Conservation (phyloP, 2,888 invertebrate species). For the Torymus aiolomorphi region DNA sequence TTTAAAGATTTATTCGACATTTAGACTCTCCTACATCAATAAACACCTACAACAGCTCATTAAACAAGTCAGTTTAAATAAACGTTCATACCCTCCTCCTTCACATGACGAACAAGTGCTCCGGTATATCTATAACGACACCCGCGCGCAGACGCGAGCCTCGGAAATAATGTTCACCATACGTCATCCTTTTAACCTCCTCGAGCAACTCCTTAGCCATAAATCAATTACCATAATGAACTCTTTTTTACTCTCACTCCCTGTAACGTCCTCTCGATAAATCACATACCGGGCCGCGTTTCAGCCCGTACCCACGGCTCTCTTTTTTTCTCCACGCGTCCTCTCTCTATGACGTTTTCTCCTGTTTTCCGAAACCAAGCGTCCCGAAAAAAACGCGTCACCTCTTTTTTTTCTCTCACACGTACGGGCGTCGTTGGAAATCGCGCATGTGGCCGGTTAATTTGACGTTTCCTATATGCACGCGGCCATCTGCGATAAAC, state of each 20-base stretch:
- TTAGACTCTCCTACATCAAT: too few species aligned
- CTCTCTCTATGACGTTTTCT: slow-evolving; percentile 34
- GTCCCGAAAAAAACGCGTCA: slow-evolving; percentile 3
- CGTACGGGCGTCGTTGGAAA: slow-evolving; percentile 47
- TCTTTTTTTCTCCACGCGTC: not conserved
- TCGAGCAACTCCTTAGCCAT: slow-evolving; percentile 23
- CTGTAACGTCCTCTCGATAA: slow-evolving; percentile 15
- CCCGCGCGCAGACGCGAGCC: not conserved
- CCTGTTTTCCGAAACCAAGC: not conserved
- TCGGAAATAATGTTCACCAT: slow-evolving; percentile 8
- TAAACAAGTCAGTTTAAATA: too few species aligned
- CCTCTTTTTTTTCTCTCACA: slow-evolving; percentile 17
- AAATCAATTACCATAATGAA: slow-evolving; percentile 47
- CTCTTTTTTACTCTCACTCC: too few species aligned
- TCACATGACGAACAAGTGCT: too few species aligned
- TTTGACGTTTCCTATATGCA: slow-evolving; percentile 51
- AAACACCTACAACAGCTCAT: too few species aligned
- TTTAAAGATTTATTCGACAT: too few species aligned
- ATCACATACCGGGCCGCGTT: slow-evolving; percentile 1
- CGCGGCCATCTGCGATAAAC: slow-evolving; percentile 50
- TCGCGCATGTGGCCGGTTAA: slow-evolving; percentile 60
- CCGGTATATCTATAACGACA: too few species aligned
- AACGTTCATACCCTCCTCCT: too few species aligned
- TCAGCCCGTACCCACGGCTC: not conserved
- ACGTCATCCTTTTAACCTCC: not conserved